phyloP scores from a whole-genome alignment of 2,797 vertebrate species.

The Monodelphis domestica region DNA sequence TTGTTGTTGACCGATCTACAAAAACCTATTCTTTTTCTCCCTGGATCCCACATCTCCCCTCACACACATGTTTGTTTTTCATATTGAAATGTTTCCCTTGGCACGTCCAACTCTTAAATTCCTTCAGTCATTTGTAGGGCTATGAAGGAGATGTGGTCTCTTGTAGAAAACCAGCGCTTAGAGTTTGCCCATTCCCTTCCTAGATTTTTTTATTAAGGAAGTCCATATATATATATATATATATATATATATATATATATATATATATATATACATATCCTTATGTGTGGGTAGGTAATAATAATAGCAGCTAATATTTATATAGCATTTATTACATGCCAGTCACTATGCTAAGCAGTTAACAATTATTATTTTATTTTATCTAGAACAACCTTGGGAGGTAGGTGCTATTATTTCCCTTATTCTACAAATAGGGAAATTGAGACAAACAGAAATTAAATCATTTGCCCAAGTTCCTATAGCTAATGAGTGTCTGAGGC shows the following conservation, averaged over 20 bases:
- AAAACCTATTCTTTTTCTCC: not conserved
- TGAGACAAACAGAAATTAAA: not conserved
- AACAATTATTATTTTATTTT: not conserved
- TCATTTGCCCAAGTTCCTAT: not conserved
- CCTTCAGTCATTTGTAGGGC: not conserved
- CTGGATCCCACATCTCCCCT: not conserved
- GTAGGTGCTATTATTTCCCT: not conserved
- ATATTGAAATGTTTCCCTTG: conserved; percentile 5
- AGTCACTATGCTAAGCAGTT: not conserved
- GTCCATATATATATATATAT: not conserved
- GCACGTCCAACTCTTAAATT: not conserved
- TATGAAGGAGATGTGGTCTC: not conserved
- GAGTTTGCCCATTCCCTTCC: not conserved
- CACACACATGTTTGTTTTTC: not conserved
- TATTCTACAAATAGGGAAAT: not conserved
- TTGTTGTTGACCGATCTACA: not conserved
- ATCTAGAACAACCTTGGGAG: not conserved
- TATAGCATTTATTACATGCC: not conserved
- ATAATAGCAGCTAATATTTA: not conserved
- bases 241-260: not conserved
- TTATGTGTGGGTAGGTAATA: no score
- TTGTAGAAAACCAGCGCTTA: not conserved
- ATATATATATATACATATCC: no score
- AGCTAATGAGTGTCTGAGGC: not conserved
- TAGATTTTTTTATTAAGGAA: not conserved